These are phyloP conservation scores for Mesembrinibis cayennensis DNA, from an alignment of 2,113 vertebrate genomes.

Conservation along the genomic window DNA sequence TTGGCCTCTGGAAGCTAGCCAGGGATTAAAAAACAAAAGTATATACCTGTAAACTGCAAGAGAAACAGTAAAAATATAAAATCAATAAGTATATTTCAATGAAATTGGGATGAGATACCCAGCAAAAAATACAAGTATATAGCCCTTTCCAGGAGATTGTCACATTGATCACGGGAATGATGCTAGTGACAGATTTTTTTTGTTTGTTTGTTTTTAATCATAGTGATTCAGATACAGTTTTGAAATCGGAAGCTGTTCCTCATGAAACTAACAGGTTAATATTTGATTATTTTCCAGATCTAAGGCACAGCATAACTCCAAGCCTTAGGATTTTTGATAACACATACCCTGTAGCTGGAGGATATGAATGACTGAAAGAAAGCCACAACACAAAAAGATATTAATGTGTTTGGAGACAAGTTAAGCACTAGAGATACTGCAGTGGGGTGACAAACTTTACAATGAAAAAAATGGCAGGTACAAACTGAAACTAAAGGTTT, in stretches of 20 bases:
- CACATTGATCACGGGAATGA: neutral
- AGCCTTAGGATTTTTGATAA: constrained; percentile 9
- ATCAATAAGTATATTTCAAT: neutral
- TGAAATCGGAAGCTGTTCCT: neutral
- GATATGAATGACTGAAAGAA: neutral
- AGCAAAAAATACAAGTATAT: neutral
- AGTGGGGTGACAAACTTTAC: neutral
- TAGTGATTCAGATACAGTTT: neutral
- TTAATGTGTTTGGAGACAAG: constrained; percentile 12
- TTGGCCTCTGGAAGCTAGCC: neutral
- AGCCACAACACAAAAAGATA: constrained; percentile 13
- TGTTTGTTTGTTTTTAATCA: neutral
- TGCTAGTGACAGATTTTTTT: neutral
- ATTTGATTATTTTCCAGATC: constrained; percentile 10
- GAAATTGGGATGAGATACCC: neutral
- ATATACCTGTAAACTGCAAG: neutral
- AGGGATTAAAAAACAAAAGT: neutral
- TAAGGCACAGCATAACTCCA: neutral
- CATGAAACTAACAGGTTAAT: constrained; percentile 13
- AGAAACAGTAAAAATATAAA: neutral
- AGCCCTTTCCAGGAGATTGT: neutral
- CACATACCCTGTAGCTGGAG: neutral
- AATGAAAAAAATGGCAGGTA: neutral
- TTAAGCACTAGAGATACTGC: neutral
- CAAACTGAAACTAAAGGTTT: neutral